These are phyloP conservation scores for Symphodus melops DNA, from an alignment of 2,113 vertebrate species.

Conservation along the genomic window DNA sequence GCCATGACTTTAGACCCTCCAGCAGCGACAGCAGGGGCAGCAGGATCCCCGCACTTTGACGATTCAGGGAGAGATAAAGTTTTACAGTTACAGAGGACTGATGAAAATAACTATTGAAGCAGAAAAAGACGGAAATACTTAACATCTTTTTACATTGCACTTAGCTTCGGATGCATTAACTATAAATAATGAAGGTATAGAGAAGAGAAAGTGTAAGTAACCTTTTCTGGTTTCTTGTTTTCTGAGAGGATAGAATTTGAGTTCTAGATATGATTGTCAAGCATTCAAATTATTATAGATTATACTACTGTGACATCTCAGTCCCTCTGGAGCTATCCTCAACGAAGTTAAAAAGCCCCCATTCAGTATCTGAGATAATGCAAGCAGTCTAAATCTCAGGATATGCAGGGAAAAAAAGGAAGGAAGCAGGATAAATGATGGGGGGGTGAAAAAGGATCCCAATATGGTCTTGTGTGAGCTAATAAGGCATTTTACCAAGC, in stretches of 20 bases:
- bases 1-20: constrained; percentile 55
- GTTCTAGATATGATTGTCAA: background rate
- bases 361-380: background rate
- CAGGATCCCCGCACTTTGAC: background rate
- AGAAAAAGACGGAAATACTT: background rate
- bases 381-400: background rate
- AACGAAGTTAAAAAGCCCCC: background rate
- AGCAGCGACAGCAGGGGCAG: background rate
- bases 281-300: background rate
- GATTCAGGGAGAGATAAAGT: background rate
- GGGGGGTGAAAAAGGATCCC: background rate
- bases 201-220: constrained; percentile 4
- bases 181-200: background rate
- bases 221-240: background rate
- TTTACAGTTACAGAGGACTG: background rate
- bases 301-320: background rate
- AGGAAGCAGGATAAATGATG: constrained; percentile 27
- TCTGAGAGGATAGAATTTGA: background rate
- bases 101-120: background rate
- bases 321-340: background rate
- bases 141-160: background rate
- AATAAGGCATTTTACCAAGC: background rate
- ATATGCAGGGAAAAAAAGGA: background rate
- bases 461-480: background rate
- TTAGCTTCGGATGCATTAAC: background rate